Conservation (phyloP, 2,888 invertebrate genomes). For the Heteromurus nitidus region DNA sequence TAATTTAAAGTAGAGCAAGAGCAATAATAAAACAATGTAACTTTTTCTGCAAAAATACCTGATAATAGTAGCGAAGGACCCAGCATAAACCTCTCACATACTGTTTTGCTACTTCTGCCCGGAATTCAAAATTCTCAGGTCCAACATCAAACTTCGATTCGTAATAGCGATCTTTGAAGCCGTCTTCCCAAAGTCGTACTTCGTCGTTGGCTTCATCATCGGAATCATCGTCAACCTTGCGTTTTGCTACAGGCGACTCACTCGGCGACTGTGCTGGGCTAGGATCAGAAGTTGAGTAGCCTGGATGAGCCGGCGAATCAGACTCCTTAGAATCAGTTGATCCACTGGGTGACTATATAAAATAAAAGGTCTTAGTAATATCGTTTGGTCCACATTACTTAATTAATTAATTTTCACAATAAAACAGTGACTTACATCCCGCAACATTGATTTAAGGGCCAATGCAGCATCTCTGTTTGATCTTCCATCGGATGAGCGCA, state of each 20-base stretch:
- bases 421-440: slow-evolving; percentile 75
- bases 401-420: background rate
- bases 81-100: slow-evolving; percentile 98
- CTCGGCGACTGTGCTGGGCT: slow-evolving; percentile 50
- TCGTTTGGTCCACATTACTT: background rate
- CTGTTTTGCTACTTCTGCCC: slow-evolving; percentile 92
- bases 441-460: slow-evolving; percentile 78
- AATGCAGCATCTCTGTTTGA: slow-evolving; percentile 75
- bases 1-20: no score
- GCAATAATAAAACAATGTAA: slow-evolving; percentile 63
- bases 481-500: slow-evolving; percentile 66
- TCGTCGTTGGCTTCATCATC: slow-evolving; percentile 90
- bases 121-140: slow-evolving; percentile 86
- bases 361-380: background rate
- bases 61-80: slow-evolving; percentile 99
- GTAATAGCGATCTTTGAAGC: slow-evolving; percentile 98
- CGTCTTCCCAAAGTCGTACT: slow-evolving; percentile 95
- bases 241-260: slow-evolving; percentile 41
- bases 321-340: slow-evolving; percentile 27
- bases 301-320: background rate
- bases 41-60: no score
- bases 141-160: slow-evolving; percentile 93
- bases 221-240: slow-evolving; percentile 76
- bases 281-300: slow-evolving; percentile 23
- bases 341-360: slow-evolving; percentile 51